These are phyloP conservation scores for Zhuqinia jingwanae DNA, from an alignment of 2,888 invertebrate species.

Conservation along the genomic window DNA sequence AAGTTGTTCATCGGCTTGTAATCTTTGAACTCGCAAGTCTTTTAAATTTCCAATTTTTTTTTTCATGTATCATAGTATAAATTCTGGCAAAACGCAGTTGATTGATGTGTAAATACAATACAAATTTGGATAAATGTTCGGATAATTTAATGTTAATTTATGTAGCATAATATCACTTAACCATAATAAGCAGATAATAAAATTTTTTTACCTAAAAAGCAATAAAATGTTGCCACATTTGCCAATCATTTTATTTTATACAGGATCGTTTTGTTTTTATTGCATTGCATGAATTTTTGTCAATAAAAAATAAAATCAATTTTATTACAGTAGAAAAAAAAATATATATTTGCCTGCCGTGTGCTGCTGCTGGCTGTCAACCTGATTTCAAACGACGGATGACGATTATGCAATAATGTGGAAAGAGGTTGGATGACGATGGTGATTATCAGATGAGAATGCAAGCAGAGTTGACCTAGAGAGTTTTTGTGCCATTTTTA, in stretches of 20 bases:
- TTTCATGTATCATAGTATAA: too few species aligned
- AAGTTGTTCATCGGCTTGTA: too few species aligned
- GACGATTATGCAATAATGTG: conserved; percentile 32
- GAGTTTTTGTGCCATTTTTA: conserved; percentile 17
- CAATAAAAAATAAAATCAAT: conserved; percentile 42
- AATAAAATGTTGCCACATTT: too few species aligned
- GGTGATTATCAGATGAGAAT: background rate
- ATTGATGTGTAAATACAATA: too few species aligned
- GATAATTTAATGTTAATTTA: too few species aligned
- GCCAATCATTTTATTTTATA: conserved; percentile 12
- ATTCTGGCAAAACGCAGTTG: too few species aligned
- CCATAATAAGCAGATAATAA: background rate
- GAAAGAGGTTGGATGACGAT: background rate
- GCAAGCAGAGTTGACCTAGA: conserved; percentile 54
- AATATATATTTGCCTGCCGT: conserved; percentile 21
- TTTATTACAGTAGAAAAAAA: conserved; percentile 52
- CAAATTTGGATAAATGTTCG: too few species aligned
- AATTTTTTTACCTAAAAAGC: too few species aligned
- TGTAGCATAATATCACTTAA: too few species aligned
- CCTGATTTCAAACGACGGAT: conserved; percentile 57
- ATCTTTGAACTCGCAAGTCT: too few species aligned
- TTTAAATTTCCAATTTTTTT: too few species aligned
- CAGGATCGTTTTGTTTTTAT: background rate
- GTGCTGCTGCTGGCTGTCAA: conserved; percentile 44
- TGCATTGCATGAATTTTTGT: conserved; percentile 4